Evolutionary conservation across 2,888 invertebrate species (phyloP).

Genomic region (Emmelina monodactyla): DNA sequence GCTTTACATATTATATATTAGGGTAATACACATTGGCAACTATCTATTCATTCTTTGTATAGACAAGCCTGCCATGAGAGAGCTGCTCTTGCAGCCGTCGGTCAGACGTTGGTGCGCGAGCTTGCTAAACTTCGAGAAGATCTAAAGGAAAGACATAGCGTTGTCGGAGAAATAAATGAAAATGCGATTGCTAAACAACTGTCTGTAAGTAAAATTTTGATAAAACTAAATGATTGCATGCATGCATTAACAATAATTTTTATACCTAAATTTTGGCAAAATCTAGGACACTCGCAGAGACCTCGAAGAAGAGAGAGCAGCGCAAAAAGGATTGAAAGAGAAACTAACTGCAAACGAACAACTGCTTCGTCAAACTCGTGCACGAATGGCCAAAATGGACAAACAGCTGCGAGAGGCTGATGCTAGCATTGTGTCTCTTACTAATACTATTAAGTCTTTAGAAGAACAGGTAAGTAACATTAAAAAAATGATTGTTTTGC

Average conservation of each 20-base stretch:
- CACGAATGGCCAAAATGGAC: slow-evolving; percentile 47
- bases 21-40: not conserved
- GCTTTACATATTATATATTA: not conserved
- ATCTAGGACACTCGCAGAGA: slow-evolving; percentile 38
- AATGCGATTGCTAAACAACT: slow-evolving; percentile 24
- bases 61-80: slow-evolving; percentile 42
- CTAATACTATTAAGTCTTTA: slow-evolving; percentile 43
- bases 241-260: not conserved
- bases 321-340: slow-evolving; percentile 31
- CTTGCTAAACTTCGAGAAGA: slow-evolving; percentile 40
- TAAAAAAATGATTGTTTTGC: not conserved
- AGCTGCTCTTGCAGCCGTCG: slow-evolving; percentile 34
- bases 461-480: slow-evolving; percentile 44
- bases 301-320: slow-evolving; percentile 38
- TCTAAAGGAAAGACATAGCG: slow-evolving; percentile 25
- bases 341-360: slow-evolving; percentile 37
- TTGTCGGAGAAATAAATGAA: slow-evolving; percentile 27
- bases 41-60: not conserved
- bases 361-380: slow-evolving; percentile 40
- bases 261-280: no score
- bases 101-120: slow-evolving; percentile 46
- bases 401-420: slow-evolving; percentile 51
- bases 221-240: no score
- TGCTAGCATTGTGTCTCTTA: slow-evolving; percentile 45
- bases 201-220: slow-evolving; percentile 24